Percentiles rank a stretch among this genome's conserved stretches.
phyloP scores from a whole-genome alignment of 2,797 vertebrate species.

The Muraenolepis orangiensis region DNA sequence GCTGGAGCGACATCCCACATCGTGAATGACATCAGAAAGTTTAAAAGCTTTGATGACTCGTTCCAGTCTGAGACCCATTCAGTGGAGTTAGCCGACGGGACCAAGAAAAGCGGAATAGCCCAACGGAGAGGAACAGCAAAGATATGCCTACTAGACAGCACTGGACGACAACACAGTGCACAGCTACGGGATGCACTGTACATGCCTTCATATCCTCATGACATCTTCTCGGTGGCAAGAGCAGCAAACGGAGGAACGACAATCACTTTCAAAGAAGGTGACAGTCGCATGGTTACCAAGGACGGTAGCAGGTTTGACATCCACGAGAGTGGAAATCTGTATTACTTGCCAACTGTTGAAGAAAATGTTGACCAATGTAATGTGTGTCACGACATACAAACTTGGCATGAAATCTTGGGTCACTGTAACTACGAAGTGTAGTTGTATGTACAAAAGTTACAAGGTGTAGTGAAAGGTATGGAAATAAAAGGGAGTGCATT shows the following conservation, averaged over 20 bases:
- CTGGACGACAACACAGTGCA: background rate
- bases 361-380: slow-evolving; percentile 34
- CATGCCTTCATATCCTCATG: no score
- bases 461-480: slow-evolving; percentile 8
- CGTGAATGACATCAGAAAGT: no score
- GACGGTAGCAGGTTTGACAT: slow-evolving; percentile 37
- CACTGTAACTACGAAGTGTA: slow-evolving; percentile 40
- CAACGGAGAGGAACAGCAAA: slow-evolving; percentile 6
- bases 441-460: slow-evolving; percentile 27
- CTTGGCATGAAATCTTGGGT: slow-evolving; percentile 33
- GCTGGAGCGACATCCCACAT: no score
- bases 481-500: slow-evolving; percentile 5
- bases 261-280: no score
- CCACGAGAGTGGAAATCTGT: slow-evolving; percentile 31
- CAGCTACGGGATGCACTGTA: no score
- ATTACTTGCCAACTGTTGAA: slow-evolving; percentile 27
- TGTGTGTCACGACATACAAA: slow-evolving; percentile 22
- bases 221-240: no score
- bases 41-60: no score
- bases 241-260: no score
- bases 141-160: slow-evolving; percentile 14
- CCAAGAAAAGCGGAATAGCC: slow-evolving; percentile 25
- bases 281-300: no score
- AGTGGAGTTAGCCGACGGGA: slow-evolving; percentile 29
- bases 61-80: slow-evolving; percentile 11